Base-by-base conservation (phyloP, 92 coral and sea anemone species). In the Epizoanthus scotinus region DNA sequence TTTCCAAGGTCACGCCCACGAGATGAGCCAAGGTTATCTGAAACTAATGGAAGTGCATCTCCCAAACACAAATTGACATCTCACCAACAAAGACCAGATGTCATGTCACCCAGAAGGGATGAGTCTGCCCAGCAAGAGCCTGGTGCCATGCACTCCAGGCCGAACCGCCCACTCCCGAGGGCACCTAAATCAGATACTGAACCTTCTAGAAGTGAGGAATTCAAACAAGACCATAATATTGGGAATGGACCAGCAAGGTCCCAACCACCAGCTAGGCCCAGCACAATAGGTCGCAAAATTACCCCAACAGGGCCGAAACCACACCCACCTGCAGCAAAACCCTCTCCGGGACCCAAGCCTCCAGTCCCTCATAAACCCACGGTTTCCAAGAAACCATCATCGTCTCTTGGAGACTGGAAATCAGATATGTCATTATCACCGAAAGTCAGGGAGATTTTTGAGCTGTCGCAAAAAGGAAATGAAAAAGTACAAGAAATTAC, bases 321-420 rank as follows among this genome's bases (percentile, higher is more conserved):
- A 49, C 49, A 26, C 36, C 34, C 77, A 15, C 59, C 86, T 12
- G 71, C 26, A 42, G 55, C 73, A 13, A 87, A 77, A 47, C 87
- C 82, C 5, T 61, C 81, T 0, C 63, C 78, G 3, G 89, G 90
- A n/a, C 86, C 82, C 63, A 94, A 86, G 75, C 99, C 99, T 21
- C 90, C 80, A 77, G 86, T 87, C 13, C 98, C 94, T 1, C 61
- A 58, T 40, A 95, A 95, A 70, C 99, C 99, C 52, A 84, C 80
- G 20, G 28, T 87, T 5, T 87, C 98, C 7, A 87, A 62, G 63
- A 90, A 86, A 62, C 86, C 91, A 3, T 34, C 69, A 44, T 54
- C 72, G 3, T 53, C 85, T n/a, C 70, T 86, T 0, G 85, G 88
- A 6, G 83, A 81, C 54, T 81, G 70, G 50, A 63, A 73, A 63